Conservation (phyloP, 1,140 invertebrate species). For the Aphidius gifuensis region DNA sequence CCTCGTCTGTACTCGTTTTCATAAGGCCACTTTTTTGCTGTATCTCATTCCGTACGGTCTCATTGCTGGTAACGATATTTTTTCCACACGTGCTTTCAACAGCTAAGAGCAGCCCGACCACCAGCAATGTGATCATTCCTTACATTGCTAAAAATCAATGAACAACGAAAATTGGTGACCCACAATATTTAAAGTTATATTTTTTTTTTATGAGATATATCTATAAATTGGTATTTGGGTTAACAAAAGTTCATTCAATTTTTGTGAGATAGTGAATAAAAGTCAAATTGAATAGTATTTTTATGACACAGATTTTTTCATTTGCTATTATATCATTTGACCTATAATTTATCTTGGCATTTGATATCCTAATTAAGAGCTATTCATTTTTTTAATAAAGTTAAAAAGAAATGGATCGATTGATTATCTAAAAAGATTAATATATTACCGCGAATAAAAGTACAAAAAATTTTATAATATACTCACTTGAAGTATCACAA, state of each 20-base stretch:
- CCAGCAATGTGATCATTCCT: slow-evolving; percentile 58
- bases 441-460: background rate
- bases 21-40: slow-evolving; percentile 40
- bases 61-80: slow-evolving; percentile 50
- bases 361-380: slow-evolving; percentile 18
- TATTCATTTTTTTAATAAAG: slow-evolving; percentile 3
- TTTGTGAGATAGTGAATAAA: slow-evolving; percentile 26
- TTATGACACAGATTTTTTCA: slow-evolving; percentile 14
- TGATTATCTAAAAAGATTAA: background rate
- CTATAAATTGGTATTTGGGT: too few relatives aligned
- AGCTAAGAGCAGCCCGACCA: slow-evolving; percentile 55
- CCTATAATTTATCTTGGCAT: slow-evolving; percentile 5
- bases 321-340: too few relatives aligned
- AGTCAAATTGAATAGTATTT: slow-evolving; percentile 30
- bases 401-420: slow-evolving; percentile 15
- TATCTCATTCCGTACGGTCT: slow-evolving; percentile 45
- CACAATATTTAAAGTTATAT: too few relatives aligned
- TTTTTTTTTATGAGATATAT: too few relatives aligned
- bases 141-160: slow-evolving; percentile 50
- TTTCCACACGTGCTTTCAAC: slow-evolving; percentile 53
- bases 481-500: slow-evolving; percentile 54
- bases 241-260: too few relatives aligned
- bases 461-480: background rate
- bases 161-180: slow-evolving; percentile 23
- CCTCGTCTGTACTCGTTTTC: slow-evolving; percentile 41